These are phyloP conservation scores for Maniola jurtina DNA, from an alignment of 1,140 invertebrate genomes.

Conservation along the genomic window DNA sequence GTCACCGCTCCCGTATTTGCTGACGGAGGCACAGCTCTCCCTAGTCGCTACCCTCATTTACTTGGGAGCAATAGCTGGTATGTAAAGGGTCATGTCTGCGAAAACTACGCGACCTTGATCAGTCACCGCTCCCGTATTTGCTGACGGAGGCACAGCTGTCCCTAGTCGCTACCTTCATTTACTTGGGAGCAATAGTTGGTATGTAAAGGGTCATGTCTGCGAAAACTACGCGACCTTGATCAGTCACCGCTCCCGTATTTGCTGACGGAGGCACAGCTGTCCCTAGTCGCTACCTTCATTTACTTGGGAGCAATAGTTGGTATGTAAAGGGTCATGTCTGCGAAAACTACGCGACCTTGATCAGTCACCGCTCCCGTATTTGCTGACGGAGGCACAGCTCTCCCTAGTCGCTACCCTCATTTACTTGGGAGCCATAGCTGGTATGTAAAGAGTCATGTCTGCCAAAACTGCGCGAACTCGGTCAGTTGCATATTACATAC, in stretches of 20 bases:
- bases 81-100: too few species aligned
- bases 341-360: slow-evolving; percentile 38
- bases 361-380: slow-evolving; percentile 29
- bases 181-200: slow-evolving; percentile 24
- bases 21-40: slow-evolving; percentile 25
- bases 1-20: slow-evolving; percentile 26
- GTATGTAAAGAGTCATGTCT: slow-evolving; percentile 40
- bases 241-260: slow-evolving; percentile 27
- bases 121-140: slow-evolving; percentile 26
- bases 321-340: slow-evolving; percentile 4
- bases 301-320: slow-evolving; percentile 28
- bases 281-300: slow-evolving; percentile 29
- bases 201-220: slow-evolving; percentile 28
- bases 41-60: slow-evolving; percentile 31
- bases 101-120: slow-evolving; percentile 24
- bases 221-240: slow-evolving; percentile 26
- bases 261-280: slow-evolving; percentile 22
- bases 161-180: slow-evolving; percentile 30
- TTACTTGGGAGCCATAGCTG: slow-evolving; percentile 37
- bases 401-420: slow-evolving; percentile 28
- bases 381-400: slow-evolving; percentile 33
- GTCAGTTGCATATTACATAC: too few species aligned
- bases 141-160: slow-evolving; percentile 26
- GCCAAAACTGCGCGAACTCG: slow-evolving; percentile 27
- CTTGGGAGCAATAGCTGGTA: slow-evolving; percentile 23